Percentiles rank a stretch among this genome's conserved stretches.
These are phyloP conservation scores for Meleagris gallopavo DNA, from an alignment of 2,113 vertebrate genomes.

Conservation along the genomic window DNA sequence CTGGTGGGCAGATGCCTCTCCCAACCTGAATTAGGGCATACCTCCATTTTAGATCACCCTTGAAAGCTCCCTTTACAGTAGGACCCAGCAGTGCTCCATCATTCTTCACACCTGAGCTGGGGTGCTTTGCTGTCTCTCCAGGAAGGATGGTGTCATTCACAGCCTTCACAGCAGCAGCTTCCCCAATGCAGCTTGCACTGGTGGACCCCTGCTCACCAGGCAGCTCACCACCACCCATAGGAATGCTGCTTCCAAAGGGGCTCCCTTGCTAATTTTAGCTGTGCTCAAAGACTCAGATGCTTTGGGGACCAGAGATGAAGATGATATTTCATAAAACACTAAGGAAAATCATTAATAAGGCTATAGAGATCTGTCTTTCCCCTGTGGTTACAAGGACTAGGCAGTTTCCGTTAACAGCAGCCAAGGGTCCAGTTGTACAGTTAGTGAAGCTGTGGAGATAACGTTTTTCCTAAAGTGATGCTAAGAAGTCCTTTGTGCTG, in stretches of 20 bases:
- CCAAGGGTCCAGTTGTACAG: background rate
- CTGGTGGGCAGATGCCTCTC: background rate
- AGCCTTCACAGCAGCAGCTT: background rate
- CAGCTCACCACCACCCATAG: accelerated
- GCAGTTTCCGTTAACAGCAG: too few relatives aligned
- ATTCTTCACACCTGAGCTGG: background rate
- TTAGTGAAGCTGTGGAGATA: background rate
- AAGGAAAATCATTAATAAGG: background rate
- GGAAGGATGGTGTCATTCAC: background rate
- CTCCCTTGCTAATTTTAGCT: background rate
- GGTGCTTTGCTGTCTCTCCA: background rate
- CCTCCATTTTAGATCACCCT: background rate
- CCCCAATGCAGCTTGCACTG: accelerated
- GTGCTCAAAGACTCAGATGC: background rate
- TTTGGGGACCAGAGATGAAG: background rate
- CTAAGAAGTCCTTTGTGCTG: background rate
- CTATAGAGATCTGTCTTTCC: background rate
- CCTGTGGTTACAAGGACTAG: background rate
- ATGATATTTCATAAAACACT: background rate
- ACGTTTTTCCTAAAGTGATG: background rate
- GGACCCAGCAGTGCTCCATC: background rate
- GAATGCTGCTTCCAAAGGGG: background rate
- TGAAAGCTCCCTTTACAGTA: background rate
- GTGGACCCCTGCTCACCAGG: accelerated
- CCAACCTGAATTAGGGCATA: background rate